Evolutionary conservation across 2,113 vertebrate species (phyloP).

Genomic region (Nansenia antarctica): DNA sequence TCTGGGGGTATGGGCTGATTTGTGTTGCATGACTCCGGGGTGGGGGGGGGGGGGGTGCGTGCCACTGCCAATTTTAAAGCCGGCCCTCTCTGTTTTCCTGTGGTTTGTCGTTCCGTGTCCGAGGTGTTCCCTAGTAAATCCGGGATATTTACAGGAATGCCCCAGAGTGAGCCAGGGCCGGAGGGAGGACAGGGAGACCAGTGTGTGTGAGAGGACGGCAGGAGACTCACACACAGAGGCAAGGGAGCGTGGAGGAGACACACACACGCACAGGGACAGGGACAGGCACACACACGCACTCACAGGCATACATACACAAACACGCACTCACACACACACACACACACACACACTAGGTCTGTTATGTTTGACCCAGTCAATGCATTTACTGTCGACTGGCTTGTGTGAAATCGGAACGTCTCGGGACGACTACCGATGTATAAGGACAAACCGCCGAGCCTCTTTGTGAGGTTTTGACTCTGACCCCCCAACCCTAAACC

Average conservation of each 20-base stretch:
- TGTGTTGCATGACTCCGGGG: neutral
- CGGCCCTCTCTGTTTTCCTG: neutral
- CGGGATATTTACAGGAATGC: neutral
- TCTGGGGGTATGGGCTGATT: neutral
- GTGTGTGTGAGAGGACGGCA: slow-evolving; percentile 15
- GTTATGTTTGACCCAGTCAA: slow-evolving; percentile 21
- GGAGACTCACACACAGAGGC: neutral
- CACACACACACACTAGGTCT: slow-evolving; percentile 6
- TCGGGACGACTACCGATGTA: too few relatives aligned
- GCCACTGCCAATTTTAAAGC: neutral
- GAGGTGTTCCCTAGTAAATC: neutral
- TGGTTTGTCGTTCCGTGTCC: neutral
- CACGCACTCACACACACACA: slow-evolving; percentile 7
- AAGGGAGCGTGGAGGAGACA: too few relatives aligned
- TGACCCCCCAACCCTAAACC: too few relatives aligned
- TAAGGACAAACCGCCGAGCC: too few relatives aligned
- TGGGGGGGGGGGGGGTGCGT: neutral
- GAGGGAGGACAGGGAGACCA: slow-evolving; percentile 18
- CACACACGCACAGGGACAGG: neutral
- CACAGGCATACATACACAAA: neutral
- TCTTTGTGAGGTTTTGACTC: too few relatives aligned
- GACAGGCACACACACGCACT: neutral
- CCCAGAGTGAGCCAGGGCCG: neutral
- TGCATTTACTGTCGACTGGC: slow-evolving; percentile 7
- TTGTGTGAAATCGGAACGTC: slow-evolving; percentile 8